Conservation (phyloP, 2,888 invertebrate species). For the Matsumyia berberina region DNA sequence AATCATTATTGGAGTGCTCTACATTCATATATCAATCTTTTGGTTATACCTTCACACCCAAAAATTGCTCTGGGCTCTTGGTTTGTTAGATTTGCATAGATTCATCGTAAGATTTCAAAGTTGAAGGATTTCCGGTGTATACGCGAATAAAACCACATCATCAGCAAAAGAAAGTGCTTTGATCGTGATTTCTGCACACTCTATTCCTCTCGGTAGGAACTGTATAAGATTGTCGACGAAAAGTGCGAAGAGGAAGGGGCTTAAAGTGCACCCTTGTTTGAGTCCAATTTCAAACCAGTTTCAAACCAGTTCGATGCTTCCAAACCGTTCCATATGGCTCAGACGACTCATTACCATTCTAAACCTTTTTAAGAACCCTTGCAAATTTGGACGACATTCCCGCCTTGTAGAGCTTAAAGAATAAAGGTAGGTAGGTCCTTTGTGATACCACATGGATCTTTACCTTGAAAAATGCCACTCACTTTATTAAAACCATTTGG, state of each 20-base stretch:
- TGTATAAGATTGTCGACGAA: background rate
- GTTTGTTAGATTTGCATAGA: too few species aligned
- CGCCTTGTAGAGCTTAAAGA: too few species aligned
- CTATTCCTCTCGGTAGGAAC: background rate
- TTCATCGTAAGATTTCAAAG: background rate
- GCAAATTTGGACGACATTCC: background rate
- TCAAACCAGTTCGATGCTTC: background rate
- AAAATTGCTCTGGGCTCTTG: too few species aligned
- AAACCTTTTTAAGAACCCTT: background rate
- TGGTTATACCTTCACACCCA: too few species aligned
- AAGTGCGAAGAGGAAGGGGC: background rate
- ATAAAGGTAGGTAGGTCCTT: too few species aligned
- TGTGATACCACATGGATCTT: too few species aligned
- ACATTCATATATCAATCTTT: too few species aligned
- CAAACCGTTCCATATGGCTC: background rate
- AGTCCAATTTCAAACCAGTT: background rate
- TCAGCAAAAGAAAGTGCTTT: background rate
- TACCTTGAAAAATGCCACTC: too few species aligned
- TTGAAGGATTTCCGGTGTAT: background rate
- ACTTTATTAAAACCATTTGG: too few species aligned
- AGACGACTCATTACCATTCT: background rate
- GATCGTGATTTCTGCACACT: background rate
- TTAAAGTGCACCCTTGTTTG: background rate
- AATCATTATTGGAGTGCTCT: too few species aligned
- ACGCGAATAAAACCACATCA: constrained; percentile 2